These are phyloP conservation scores for Temnothorax curvispinosus DNA, from an alignment of 1,140 invertebrate species.

Conservation along the genomic window DNA sequence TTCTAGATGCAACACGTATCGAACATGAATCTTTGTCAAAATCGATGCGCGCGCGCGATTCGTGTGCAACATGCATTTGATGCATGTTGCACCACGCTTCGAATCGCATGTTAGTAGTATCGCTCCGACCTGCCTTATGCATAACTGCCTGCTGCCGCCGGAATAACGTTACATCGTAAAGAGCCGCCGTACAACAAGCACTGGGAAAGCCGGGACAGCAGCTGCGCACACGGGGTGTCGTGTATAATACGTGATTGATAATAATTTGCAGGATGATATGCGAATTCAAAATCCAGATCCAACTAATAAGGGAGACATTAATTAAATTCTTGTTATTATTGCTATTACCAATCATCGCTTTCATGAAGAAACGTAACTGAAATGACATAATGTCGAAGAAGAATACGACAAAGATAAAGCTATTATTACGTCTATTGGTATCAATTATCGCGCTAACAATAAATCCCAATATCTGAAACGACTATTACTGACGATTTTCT, in stretches of 20 bases:
- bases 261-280: not conserved
- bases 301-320: not conserved
- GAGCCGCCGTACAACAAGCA: slow-evolving; percentile 43
- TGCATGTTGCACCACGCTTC: slow-evolving; percentile 45
- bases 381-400: not conserved
- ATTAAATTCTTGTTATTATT: not conserved
- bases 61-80: slow-evolving; percentile 50
- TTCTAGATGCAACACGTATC: slow-evolving; percentile 54
- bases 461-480: not conserved
- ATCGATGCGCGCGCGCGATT: slow-evolving; percentile 55
- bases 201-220: slow-evolving; percentile 15
- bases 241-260: not conserved
- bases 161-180: slow-evolving; percentile 57
- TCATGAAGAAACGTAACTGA: not conserved
- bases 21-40: slow-evolving; percentile 54
- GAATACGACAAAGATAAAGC: not conserved
- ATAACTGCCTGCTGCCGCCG: slow-evolving; percentile 26
- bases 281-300: not conserved
- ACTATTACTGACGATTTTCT: not conserved
- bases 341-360: not conserved
- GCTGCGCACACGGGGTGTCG: not conserved
- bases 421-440: not conserved
- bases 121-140: slow-evolving; percentile 49
- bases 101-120: slow-evolving; percentile 52
- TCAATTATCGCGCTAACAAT: not conserved